Evolutionary conservation across 1,140 invertebrate species (phyloP).

Genomic region (fruit fly (Drosophila melanogaster)): Release_6_plus_ISO1_MT NT_037436.4:5864001-5864500

Average conservation of each 20-base stretch:
- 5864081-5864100: too few relatives aligned
- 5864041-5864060: too few relatives aligned
- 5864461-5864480: constrained; percentile 68
- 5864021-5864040: too few relatives aligned
- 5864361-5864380: constrained; percentile 71
- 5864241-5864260: constrained; percentile 48
- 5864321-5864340: constrained; percentile 56
- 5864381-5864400: constrained; percentile 10
- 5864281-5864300: not conserved
- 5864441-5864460: constrained; percentile 83
- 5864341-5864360: constrained; percentile 77
- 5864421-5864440: constrained; percentile 82
- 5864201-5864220: constrained; percentile 82
- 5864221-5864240: constrained; percentile 77
- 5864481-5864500: constrained; percentile 30
- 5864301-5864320: constrained; percentile 11
- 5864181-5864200: constrained; percentile 49
- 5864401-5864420: constrained; percentile 70
- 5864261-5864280: constrained; percentile 1
- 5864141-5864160: too few relatives aligned
- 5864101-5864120: too few relatives aligned
- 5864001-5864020: not conserved
- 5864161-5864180: constrained; percentile 4
- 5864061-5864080: too few relatives aligned
- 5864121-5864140: too few relatives aligned